Conservation (phyloP, 2,113 vertebrate species). For the Amazona guildingii region DNA sequence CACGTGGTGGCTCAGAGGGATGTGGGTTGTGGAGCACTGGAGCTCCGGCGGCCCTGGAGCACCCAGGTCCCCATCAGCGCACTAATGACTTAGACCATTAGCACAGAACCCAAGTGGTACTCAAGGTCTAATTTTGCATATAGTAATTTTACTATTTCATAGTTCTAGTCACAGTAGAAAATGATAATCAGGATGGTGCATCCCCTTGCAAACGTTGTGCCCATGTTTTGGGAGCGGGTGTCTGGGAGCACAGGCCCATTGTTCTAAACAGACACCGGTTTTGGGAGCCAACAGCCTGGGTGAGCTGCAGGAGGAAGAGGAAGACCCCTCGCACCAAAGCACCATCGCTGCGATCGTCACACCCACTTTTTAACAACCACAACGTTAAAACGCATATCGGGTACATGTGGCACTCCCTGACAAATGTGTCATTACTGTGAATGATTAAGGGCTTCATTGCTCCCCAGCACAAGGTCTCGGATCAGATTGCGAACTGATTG, state of each 20-base stretch:
- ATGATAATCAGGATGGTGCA: not conserved
- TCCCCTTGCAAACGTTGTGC: not conserved
- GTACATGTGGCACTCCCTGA: conserved; percentile 1
- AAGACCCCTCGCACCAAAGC: conserved; percentile 1
- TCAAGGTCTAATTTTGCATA: not conserved
- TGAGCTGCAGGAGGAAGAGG: not conserved
- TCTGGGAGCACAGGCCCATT: conserved; percentile 28
- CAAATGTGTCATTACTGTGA: conserved; percentile 19
- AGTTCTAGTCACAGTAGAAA: not conserved
- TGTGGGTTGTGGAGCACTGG: not conserved
- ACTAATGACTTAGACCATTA: not conserved
- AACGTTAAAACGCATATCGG: not conserved
- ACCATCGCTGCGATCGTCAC: not conserved
- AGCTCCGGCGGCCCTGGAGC: not conserved
- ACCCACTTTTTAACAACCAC: not conserved
- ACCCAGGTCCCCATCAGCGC: not conserved
- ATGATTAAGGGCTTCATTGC: conserved; percentile 56
- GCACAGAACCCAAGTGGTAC: not conserved
- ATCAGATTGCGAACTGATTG: not conserved
- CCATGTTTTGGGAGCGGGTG: not conserved
- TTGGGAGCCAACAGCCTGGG: conserved; percentile 33
- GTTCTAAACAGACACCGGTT: conserved; percentile 6
- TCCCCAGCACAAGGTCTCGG: conserved; percentile 32
- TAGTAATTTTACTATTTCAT: not conserved
- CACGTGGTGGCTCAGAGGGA: not conserved